Evolutionary conservation across 2,888 invertebrate species (phyloP), one percentile per base, ranked within the genome.

Genomic region (Heteromurus nitidus): DNA sequence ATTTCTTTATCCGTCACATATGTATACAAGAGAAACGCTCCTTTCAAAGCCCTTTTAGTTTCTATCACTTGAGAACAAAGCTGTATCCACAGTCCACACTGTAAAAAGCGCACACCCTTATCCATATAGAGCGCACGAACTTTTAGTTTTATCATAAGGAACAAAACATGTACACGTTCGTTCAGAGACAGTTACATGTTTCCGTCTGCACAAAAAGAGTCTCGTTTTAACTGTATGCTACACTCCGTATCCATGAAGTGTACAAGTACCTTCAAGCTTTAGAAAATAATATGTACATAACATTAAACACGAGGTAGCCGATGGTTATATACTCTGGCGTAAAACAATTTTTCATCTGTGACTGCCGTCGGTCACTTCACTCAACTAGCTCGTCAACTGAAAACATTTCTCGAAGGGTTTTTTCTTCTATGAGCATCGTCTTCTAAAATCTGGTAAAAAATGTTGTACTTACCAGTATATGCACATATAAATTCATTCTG

Each of bases 341-440:
- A 74, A 74, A 76, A 76, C 76, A 76, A 76, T 76, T 76, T 69
- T 76, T 76, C 76, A 69, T 76, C 69, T 76, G 67, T 58, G 67
- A 76, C 68, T 69, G 76, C 76, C 76, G 60, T 76, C 76, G 76
- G 76, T 69, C 76, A 76, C 69, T 76, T 76, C 76, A 76, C 76
- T 76, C 76, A 76, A 69, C 60, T 69, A 69, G 69, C 68, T 76
- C 44, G 50, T 76, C 76, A 53, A 53, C 65, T 36, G 9, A 26
- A 26, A 50, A 50, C 64, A 74, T 75, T 58, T 28, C 67, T 58
- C 36, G n/a, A 26, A 58, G 65, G 65, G 42, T n/a, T 75, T 24
- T 58, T 36, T 36, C 36, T 9, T 36, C 36, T 9, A 7, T 36
- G 36, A 7, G 13, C 36, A 9, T 9, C 36, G 13, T 36, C 7